These are phyloP conservation scores for Caenorhabditis macrosperma DNA, from an alignment of 2,888 invertebrate species.

Conservation along the genomic window DNA sequence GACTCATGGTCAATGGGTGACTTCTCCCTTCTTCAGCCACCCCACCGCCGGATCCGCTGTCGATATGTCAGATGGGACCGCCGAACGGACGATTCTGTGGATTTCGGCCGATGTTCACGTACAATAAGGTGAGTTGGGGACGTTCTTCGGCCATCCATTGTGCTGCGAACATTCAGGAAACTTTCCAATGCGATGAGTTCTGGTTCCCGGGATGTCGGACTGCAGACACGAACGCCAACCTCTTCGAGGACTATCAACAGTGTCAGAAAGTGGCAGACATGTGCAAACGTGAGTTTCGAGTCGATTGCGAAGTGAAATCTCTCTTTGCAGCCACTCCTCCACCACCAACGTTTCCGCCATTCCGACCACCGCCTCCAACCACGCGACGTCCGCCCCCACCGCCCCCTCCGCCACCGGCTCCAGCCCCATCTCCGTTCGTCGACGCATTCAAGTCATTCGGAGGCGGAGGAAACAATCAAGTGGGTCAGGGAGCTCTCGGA, in stretches of 20 bases:
- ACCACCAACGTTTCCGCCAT: slow-evolving; percentile 50
- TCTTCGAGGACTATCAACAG: slow-evolving; percentile 71
- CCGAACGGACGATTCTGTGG: slow-evolving; percentile 79
- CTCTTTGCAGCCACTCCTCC: slow-evolving; percentile 63
- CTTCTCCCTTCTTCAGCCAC: slow-evolving; percentile 13
- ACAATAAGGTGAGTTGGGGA: slow-evolving; percentile 59
- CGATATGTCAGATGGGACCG: slow-evolving; percentile 74
- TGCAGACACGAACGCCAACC: slow-evolving; percentile 76
- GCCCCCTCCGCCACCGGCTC: slow-evolving; percentile 54
- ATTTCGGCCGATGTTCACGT: slow-evolving; percentile 73
- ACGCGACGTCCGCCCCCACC: slow-evolving; percentile 43
- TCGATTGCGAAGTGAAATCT: background rate
- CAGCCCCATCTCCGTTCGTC: slow-evolving; percentile 51
- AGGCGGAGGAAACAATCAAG: slow-evolving; percentile 28
- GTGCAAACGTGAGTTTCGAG: slow-evolving; percentile 72
- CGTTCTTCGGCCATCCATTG: too few species aligned
- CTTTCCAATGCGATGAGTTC: slow-evolving; percentile 77
- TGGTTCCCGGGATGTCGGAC: slow-evolving; percentile 78
- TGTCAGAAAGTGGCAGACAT: slow-evolving; percentile 72
- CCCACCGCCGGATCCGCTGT: slow-evolving; percentile 34
- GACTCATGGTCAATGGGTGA: slow-evolving; percentile 11
- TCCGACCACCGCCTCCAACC: slow-evolving; percentile 55
- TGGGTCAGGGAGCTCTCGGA: slow-evolving; percentile 56
- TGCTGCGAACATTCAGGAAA: slow-evolving; percentile 74
- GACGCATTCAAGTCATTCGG: slow-evolving; percentile 52